Percentiles rank a stretch among this genome's conserved stretches.
Conservation (phyloP, 1,140 invertebrate species). For the Battus philenor region DNA sequence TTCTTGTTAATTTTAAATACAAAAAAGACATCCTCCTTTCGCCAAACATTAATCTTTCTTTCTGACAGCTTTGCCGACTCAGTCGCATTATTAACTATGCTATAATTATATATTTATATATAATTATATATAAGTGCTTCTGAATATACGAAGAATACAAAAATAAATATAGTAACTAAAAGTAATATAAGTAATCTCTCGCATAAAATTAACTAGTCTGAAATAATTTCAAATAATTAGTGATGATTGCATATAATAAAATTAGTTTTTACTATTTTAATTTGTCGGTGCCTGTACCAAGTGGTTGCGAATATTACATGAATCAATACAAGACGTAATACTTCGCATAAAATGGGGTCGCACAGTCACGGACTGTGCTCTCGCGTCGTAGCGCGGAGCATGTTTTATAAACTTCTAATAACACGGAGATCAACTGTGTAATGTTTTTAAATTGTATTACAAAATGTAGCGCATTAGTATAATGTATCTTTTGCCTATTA, state of each 20-base stretch:
- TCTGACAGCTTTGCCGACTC: too few relatives aligned
- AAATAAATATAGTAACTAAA: neutral
- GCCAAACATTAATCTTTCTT: too few relatives aligned
- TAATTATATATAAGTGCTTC: neutral
- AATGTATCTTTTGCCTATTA: neutral
- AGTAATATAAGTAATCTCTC: too few relatives aligned
- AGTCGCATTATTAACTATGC: too few relatives aligned
- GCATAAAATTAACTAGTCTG: neutral
- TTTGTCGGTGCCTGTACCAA: neutral
- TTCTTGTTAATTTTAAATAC: too few relatives aligned
- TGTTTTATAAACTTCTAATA: neutral
- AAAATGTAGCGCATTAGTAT: too few relatives aligned
- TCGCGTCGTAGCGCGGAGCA: conserved; percentile 1
- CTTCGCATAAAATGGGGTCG: conserved; percentile 27
- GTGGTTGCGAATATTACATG: conserved; percentile 22
- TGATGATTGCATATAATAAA: neutral
- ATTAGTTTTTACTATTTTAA: neutral
- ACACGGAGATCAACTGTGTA: too few relatives aligned
- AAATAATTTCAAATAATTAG: neutral
- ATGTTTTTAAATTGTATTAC: too few relatives aligned
- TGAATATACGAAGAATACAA: neutral
- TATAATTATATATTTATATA: too few relatives aligned
- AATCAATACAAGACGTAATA: conserved; percentile 22
- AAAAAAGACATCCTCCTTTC: too few relatives aligned
- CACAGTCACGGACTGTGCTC: conserved; percentile 18